phyloP scores from a whole-genome alignment of 2,797 vertebrate genomes.

The Ciconia nigra region DNA sequence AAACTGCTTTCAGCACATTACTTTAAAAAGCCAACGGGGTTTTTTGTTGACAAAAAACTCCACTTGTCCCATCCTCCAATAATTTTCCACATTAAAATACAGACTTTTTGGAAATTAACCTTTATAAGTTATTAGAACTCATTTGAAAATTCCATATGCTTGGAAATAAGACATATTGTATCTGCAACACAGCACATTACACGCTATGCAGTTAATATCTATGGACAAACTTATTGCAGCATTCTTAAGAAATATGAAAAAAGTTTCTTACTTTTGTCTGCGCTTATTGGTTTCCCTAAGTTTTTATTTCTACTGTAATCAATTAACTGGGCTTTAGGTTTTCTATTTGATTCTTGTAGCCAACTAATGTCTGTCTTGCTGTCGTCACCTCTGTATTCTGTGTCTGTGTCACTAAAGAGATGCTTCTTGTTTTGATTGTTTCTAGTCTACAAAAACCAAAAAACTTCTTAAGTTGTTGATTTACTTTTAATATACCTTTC shows the following conservation, averaged over 20 bases:
- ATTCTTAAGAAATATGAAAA: not conserved
- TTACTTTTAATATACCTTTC: not conserved
- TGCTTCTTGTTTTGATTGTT: constrained; percentile 76
- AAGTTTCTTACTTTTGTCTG: constrained; percentile 62
- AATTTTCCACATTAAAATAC: not conserved
- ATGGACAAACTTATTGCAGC: not conserved
- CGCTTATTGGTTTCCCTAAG: not conserved
- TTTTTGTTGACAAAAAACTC: not conserved
- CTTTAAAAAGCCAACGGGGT: not conserved
- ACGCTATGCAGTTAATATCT: not conserved
- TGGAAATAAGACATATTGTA: not conserved
- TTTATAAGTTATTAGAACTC: not conserved
- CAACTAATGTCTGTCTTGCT: constrained; percentile 84
- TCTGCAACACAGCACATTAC: not conserved
- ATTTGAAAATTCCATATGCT: not conserved
- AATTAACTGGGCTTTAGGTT: constrained; percentile 79
- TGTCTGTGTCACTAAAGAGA: constrained; percentile 91
- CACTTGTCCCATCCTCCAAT: not conserved
- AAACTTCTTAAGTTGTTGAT: not conserved
- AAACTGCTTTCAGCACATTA: not conserved
- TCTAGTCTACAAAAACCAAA: constrained; percentile 41
- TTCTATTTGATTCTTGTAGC: constrained; percentile 81
- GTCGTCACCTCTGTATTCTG: constrained; percentile 80
- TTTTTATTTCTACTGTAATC: constrained; percentile 82
- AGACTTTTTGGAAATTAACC: not conserved